A percentile compares a stretch with the other conserved stretches of the same genome.
These are phyloP conservation scores for Junco hyemalis DNA, from an alignment of 2,113 vertebrate species.

Conservation along the genomic window DNA sequence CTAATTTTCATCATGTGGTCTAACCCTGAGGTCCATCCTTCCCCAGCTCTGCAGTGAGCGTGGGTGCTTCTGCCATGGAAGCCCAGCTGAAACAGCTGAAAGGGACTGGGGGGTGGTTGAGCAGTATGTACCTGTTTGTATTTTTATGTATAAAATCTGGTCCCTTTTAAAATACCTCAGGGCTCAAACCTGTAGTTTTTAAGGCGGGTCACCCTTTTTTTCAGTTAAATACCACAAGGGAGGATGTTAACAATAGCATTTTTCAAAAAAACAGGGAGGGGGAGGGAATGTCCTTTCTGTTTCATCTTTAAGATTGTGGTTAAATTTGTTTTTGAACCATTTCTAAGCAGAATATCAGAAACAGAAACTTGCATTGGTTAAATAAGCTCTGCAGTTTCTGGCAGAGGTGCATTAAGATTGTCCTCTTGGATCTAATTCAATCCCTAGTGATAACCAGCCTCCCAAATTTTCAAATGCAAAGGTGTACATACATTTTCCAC, in stretches of 20 bases:
- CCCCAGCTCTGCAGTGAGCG: neutral
- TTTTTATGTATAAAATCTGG: neutral
- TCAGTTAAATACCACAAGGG: neutral
- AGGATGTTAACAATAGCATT: neutral
- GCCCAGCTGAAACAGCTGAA: neutral
- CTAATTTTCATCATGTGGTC: slow-evolving; percentile 14
- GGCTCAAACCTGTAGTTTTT: neutral
- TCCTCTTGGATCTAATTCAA: neutral
- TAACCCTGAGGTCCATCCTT: neutral
- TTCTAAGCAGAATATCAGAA: neutral
- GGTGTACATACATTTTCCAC: neutral
- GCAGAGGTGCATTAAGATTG: neutral
- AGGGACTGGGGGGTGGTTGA: neutral
- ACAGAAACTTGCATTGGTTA: neutral
- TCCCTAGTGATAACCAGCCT: neutral
- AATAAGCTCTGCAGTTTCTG: neutral
- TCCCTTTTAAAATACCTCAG: neutral
- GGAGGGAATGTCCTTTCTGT: neutral
- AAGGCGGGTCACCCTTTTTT: neutral
- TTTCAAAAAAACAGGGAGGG: accelerated
- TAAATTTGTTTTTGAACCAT: neutral
- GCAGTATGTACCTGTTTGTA: neutral
- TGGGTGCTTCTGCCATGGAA: neutral
- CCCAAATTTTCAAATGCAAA: neutral
- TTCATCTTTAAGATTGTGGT: neutral